Conservation (phyloP, 1,140 invertebrate genomes). For the Chymomyza costata region DNA sequence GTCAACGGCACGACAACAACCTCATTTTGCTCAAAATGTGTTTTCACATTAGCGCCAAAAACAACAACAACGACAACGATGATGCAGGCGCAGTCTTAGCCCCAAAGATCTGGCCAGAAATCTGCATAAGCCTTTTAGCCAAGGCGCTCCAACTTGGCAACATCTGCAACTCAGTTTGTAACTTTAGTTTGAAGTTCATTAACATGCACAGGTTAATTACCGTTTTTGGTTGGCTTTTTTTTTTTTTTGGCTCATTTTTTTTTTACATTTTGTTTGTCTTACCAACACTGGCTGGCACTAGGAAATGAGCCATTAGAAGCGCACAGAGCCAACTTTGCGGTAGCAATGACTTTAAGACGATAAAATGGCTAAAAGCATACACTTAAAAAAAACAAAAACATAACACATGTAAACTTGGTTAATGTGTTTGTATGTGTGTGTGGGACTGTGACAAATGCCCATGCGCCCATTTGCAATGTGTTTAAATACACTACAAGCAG, state of each 20-base stretch:
- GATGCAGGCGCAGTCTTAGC: conserved; percentile 1
- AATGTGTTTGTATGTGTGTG: conserved; percentile 18
- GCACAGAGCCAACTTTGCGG: conserved; percentile 50
- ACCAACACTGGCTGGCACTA: conserved; percentile 20
- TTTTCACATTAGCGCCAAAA: conserved; percentile 62
- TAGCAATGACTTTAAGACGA: conserved; percentile 47
- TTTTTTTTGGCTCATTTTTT: not conserved
- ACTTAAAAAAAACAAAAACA: conserved; percentile 52
- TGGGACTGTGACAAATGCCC: conserved; percentile 62
- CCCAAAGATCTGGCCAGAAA: conserved; percentile 42
- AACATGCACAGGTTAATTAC: conserved; percentile 74
- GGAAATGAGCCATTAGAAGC: conserved; percentile 71
- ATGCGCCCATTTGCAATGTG: too few relatives aligned
- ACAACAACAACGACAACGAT: conserved; percentile 3
- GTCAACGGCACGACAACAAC: conserved; percentile 71
- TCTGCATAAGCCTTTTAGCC: conserved; percentile 55
- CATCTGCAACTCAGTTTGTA: not conserved
- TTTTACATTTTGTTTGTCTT: conserved; percentile 20
- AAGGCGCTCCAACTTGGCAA: too few relatives aligned
- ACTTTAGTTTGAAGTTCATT: conserved; percentile 63
- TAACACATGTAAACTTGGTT: conserved; percentile 68
- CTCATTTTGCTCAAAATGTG: conserved; percentile 66
- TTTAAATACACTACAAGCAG: too few relatives aligned
- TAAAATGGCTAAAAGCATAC: conserved; percentile 70
- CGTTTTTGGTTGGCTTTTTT: conserved; percentile 40